Evolutionary conservation across 2,113 vertebrate genomes (phyloP).

Genomic region (Epinephelus moara): DNA sequence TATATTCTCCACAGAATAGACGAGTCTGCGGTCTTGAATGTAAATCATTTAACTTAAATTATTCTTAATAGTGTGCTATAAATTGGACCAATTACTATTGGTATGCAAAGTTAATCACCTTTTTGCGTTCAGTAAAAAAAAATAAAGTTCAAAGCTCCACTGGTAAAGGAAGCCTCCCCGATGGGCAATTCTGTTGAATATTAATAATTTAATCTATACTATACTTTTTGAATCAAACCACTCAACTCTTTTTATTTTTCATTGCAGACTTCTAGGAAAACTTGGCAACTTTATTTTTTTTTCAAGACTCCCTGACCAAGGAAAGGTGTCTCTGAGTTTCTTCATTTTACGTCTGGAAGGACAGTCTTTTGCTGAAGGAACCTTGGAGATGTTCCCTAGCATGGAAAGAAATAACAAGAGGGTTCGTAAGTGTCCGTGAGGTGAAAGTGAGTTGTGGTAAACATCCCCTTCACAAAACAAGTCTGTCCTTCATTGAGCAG

Average conservation of each 20-base stretch:
- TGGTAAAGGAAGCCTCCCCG: not conserved
- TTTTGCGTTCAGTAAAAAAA: slow-evolving; percentile 18
- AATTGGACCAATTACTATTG: slow-evolving; percentile 2
- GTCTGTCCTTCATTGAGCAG: not conserved
- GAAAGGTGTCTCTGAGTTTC: not conserved
- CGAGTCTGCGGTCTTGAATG: slow-evolving; percentile 1
- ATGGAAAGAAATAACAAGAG: not conserved
- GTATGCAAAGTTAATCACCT: not conserved
- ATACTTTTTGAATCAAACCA: not conserved
- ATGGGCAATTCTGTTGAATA: slow-evolving; percentile 5
- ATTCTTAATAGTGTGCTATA: slow-evolving; percentile 12
- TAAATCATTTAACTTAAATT: slow-evolving; percentile 31
- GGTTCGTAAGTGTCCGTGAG: not conserved
- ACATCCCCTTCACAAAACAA: not conserved
- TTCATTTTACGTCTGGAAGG: no score
- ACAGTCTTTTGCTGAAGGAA: not conserved
- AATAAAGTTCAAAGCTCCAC: not conserved
- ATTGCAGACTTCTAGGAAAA: not conserved
- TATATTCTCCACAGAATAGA: not conserved
- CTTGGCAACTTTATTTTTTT: not conserved
- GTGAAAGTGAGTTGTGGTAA: not conserved
- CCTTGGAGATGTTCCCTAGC: not conserved
- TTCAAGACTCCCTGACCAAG: not conserved
- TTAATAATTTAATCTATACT: slow-evolving; percentile 32
- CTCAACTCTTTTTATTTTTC: not conserved